phyloP scores from a whole-genome alignment of 2,888 invertebrate genomes.

The Mesochorus sp. region DNA sequence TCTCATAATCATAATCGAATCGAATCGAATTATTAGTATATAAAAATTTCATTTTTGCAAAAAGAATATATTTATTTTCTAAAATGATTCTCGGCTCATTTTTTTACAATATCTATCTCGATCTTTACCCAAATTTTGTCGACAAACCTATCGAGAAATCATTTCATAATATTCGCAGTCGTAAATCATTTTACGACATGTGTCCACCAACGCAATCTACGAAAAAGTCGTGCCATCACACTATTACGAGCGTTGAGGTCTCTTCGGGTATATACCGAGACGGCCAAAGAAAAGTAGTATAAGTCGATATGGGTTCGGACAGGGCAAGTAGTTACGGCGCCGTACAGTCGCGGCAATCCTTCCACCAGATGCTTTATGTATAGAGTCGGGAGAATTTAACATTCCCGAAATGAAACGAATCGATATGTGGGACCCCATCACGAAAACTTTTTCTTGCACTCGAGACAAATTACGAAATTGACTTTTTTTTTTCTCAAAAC shows the following conservation, averaged over 20 bases:
- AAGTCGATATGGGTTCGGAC: slow-evolving; percentile 47
- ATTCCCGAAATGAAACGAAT: too few relatives aligned
- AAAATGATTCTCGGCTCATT: background rate
- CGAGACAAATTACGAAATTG: too few relatives aligned
- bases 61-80: background rate
- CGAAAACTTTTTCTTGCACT: too few relatives aligned
- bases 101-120: too few relatives aligned
- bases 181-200: slow-evolving; percentile 35
- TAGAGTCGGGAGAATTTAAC: too few relatives aligned
- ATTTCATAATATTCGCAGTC: background rate
- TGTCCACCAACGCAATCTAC: background rate
- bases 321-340: slow-evolving; percentile 46
- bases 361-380: background rate
- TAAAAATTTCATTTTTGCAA: too few relatives aligned
- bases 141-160: background rate
- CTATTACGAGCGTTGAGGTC: background rate
- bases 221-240: background rate
- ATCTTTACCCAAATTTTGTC: too few relatives aligned
- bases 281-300: slow-evolving; percentile 31
- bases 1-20: too few relatives aligned
- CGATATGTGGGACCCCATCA: too few relatives aligned
- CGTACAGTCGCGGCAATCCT: slow-evolving; percentile 46
- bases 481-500: too few relatives aligned
- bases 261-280: background rate
- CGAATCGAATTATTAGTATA: too few relatives aligned